A percentile compares a stretch with the other conserved stretches of the same genome.
phyloP scores from a whole-genome alignment of 2,888 invertebrate genomes.

The Lutraria lutraria region DNA sequence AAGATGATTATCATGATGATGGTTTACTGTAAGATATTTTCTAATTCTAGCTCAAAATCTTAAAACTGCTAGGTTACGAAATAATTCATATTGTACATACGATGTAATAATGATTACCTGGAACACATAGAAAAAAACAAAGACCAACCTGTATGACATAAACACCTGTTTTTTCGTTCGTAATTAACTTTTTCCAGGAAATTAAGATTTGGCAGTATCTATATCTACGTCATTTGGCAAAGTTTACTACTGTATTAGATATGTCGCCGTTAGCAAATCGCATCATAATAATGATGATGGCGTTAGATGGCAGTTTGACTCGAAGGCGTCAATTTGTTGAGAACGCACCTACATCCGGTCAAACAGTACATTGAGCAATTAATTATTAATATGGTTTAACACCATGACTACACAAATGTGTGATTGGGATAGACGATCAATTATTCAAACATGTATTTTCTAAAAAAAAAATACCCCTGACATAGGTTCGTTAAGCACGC shows the following conservation, averaged over 20 bases:
- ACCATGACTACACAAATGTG: neutral
- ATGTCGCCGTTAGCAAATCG: slow-evolving; percentile 8
- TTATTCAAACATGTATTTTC: neutral
- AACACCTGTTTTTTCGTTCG: neutral
- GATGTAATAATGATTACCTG: too few relatives aligned
- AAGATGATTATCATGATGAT: too few relatives aligned
- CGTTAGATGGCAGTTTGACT: neutral
- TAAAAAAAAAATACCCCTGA: too few relatives aligned
- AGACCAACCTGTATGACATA: neutral
- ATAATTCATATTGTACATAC: neutral
- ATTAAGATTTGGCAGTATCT: neutral
- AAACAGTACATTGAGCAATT: neutral
- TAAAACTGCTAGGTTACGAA: too few relatives aligned
- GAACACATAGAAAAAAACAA: neutral
- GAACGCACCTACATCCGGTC: neutral
- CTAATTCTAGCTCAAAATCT: too few relatives aligned
- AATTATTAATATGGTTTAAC: neutral
- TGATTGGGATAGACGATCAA: neutral
- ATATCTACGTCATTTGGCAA: slow-evolving; percentile 11
- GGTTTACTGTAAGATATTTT: too few relatives aligned
- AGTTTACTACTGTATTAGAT: neutral
- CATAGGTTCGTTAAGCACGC: too few relatives aligned
- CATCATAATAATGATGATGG: neutral
- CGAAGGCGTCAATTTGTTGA: neutral
- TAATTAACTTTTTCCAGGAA: neutral